Conservation (phyloP, 2,113 vertebrate genomes). For the Lepidothrix coronata region DNA sequence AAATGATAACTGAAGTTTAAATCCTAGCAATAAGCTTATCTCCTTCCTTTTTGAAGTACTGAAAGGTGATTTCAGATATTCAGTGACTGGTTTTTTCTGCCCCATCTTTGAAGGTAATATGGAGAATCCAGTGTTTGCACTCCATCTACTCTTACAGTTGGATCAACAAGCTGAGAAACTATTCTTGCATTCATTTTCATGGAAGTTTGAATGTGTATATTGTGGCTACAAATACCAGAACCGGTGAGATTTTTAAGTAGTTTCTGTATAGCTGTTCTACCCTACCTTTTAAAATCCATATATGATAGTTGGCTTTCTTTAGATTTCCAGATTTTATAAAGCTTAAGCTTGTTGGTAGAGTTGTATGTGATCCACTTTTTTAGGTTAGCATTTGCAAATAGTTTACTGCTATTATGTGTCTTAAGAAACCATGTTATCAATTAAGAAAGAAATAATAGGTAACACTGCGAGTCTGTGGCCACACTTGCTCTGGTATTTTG, state of each 20-base stretch:
- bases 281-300: neutral
- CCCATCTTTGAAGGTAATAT: conserved; percentile 73
- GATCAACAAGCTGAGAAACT: conserved; percentile 78
- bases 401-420: neutral
- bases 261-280: neutral
- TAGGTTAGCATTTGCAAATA: neutral
- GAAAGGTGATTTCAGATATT: neutral
- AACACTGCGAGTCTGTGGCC: neutral
- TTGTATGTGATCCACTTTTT: neutral
- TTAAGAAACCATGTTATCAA: neutral
- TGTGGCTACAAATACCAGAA: conserved; percentile 79
- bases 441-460: neutral
- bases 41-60: neutral
- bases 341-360: neutral
- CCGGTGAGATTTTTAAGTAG: conserved; percentile 70
- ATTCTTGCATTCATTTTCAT: conserved; percentile 80
- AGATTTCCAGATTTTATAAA: neutral
- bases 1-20: neutral
- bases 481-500: neutral
- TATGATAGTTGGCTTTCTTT: neutral
- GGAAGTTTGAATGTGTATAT: conserved; percentile 81
- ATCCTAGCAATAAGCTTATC: neutral
- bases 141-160: conserved; percentile 80
- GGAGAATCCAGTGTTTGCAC: conserved; percentile 88
- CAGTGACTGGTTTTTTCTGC: neutral